phyloP scores from a whole-genome alignment of 1,140 invertebrate genomes.

The Leptonema lineaticorne region DNA sequence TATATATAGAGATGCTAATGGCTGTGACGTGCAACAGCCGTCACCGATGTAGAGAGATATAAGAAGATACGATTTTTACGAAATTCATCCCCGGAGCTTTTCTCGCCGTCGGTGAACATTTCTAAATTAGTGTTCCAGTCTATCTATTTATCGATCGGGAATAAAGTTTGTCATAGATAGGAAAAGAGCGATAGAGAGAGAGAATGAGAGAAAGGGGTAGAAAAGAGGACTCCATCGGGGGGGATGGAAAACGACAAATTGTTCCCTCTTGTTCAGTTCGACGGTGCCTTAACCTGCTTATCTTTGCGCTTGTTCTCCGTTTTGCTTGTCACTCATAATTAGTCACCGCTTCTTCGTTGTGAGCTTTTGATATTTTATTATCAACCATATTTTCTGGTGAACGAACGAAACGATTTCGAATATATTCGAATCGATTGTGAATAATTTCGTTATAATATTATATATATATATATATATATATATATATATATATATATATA shows the following conservation, averaged over 20 bases:
- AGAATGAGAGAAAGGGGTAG: no score
- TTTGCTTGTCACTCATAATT: conserved; percentile 4
- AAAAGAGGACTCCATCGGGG: background rate
- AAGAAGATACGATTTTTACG: no score
- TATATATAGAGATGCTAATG: no score
- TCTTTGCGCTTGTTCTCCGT: background rate
- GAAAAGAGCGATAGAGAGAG: no score
- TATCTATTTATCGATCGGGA: background rate
- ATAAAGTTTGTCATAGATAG: conserved; percentile 1
- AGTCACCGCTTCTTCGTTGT: background rate
- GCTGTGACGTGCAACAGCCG: no score
- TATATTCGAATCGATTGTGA: background rate
- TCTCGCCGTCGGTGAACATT: no score
- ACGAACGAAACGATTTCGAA: background rate
- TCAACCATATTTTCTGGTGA: background rate
- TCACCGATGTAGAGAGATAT: no score
- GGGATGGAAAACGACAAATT: conserved; percentile 1
- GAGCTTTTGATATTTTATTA: background rate
- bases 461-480: background rate
- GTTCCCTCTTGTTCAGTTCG: background rate
- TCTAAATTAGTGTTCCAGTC: no score
- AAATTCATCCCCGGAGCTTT: no score
- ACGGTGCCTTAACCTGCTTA: background rate
- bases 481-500: background rate
- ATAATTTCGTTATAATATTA: background rate